A percentile compares a stretch with the other conserved stretches of the same genome.
phyloP scores from a whole-genome alignment of 2,888 invertebrate genomes.

The Eupithecia subumbrata region DNA sequence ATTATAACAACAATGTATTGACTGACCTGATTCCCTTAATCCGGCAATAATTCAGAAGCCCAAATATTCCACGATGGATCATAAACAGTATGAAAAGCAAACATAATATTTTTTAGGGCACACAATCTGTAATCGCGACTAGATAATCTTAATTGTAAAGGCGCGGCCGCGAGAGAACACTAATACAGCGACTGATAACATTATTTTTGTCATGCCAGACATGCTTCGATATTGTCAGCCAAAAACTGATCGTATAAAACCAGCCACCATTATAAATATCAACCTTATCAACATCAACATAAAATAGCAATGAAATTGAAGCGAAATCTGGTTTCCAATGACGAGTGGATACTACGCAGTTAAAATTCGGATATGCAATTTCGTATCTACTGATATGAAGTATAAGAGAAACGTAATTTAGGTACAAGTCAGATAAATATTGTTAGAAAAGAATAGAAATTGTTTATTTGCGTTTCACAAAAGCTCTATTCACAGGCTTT shows the following conservation, averaged over 20 bases:
- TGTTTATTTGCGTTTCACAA: slow-evolving; percentile 36
- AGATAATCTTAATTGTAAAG: slow-evolving; percentile 74
- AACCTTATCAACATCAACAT: slow-evolving; percentile 28
- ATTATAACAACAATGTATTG: slow-evolving; percentile 23
- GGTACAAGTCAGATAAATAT: not conserved
- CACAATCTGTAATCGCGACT: slow-evolving; percentile 61
- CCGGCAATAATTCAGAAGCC: slow-evolving; percentile 50
- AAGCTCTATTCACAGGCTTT: slow-evolving; percentile 50
- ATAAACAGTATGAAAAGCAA: slow-evolving; percentile 46
- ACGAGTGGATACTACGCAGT: slow-evolving; percentile 60
- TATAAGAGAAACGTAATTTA: slow-evolving; percentile 59
- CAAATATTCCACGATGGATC: slow-evolving; percentile 52
- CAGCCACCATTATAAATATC: slow-evolving; percentile 16
- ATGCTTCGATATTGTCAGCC: slow-evolving; percentile 15
- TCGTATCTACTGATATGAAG: slow-evolving; percentile 51
- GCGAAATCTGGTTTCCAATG: slow-evolving; percentile 40
- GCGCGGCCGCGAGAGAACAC: slow-evolving; percentile 58
- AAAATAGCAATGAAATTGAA: slow-evolving; percentile 21
- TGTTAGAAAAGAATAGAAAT: not conserved
- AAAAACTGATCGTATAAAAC: slow-evolving; percentile 25
- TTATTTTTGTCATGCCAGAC: slow-evolving; percentile 49
- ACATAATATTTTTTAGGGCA: slow-evolving; percentile 55
- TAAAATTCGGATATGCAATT: slow-evolving; percentile 46
- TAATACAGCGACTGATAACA: slow-evolving; percentile 51
- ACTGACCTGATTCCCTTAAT: slow-evolving; percentile 50